Conservation (phyloP, 2,797 vertebrate species). For the Poeciliopsis turneri region DNA sequence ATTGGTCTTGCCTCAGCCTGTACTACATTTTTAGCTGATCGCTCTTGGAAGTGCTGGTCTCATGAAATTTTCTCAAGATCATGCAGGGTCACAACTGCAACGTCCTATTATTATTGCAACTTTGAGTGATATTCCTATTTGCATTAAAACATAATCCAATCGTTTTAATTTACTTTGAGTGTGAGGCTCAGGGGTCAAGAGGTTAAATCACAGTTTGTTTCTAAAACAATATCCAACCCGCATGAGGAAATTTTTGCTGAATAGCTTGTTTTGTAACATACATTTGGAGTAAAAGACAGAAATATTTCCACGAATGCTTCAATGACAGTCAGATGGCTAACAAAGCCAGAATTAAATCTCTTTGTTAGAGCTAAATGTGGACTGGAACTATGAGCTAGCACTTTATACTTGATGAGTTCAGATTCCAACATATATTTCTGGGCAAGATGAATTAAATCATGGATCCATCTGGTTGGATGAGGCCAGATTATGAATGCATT, state of each 20-base stretch:
- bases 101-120: neutral
- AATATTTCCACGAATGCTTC: neutral
- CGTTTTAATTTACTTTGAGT: no score
- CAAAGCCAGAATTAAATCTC: neutral
- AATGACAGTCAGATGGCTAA: neutral
- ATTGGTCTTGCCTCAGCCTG: neutral
- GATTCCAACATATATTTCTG: neutral
- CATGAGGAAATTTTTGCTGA: neutral
- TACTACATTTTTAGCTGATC: neutral
- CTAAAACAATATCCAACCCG: neutral
- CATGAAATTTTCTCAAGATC: neutral
- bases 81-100: neutral
- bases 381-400: neutral
- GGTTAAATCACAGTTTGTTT: neutral
- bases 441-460: neutral
- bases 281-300: neutral
- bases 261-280: neutral
- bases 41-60: neutral
- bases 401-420: neutral
- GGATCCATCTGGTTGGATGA: neutral
- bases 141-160: no score
- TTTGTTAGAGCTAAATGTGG: neutral
- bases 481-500: neutral
- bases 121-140: neutral
- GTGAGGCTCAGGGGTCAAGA: neutral